Evolutionary conservation across 92 coral and sea anemone genomes (phyloP).

Genomic region (Micromussa lordhowensis): DNA sequence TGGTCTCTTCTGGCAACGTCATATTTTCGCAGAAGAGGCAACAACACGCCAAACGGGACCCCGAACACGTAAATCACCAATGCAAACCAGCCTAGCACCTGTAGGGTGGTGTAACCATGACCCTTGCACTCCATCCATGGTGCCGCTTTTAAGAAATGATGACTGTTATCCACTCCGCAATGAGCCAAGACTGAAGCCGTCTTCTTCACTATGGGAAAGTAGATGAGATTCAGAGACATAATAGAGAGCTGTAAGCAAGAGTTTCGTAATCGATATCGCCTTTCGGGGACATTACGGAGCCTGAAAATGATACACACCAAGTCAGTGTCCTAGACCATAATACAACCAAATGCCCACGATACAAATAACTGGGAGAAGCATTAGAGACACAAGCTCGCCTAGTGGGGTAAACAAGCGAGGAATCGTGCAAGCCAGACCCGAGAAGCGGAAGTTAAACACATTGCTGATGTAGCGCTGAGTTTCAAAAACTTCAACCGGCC

Average conservation of each 20-base stretch:
- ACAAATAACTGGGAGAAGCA: constrained; percentile 65
- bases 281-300: neutral
- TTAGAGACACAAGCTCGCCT: constrained; percentile 58
- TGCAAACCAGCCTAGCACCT: constrained; percentile 56
- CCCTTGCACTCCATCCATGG: constrained; percentile 82
- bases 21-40: constrained; percentile 58
- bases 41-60: constrained; percentile 71
- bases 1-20: constrained; percentile 9
- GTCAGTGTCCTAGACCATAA: constrained; percentile 23
- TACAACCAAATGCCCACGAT: constrained; percentile 54
- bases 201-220: constrained; percentile 82
- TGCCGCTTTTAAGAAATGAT: constrained; percentile 50
- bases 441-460: constrained; percentile 73
- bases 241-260: constrained; percentile 71
- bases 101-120: constrained; percentile 45
- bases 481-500: constrained; percentile 67
- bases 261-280: constrained; percentile 30
- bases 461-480: constrained; percentile 72
- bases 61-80: constrained; percentile 69
- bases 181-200: constrained; percentile 69
- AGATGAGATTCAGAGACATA: constrained; percentile 65
- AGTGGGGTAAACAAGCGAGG: constrained; percentile 73
- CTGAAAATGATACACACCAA: constrained; percentile 11
- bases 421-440: constrained; percentile 76
- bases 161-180: constrained; percentile 54